phyloP scores from a whole-genome alignment of 2,888 invertebrate genomes.

The Oligia strigilis region DNA sequence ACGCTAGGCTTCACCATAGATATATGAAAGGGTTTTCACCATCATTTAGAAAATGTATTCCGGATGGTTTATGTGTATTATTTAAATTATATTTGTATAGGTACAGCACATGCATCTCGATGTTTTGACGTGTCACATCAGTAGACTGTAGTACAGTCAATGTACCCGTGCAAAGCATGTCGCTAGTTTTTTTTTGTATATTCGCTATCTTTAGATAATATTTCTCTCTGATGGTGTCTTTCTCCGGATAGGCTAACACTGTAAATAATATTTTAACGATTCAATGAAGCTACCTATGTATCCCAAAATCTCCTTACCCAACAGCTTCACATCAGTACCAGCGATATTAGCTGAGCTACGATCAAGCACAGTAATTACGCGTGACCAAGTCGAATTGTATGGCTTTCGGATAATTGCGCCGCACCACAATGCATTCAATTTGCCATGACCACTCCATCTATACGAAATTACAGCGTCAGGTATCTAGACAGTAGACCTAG shows the following conservation, averaged over 20 bases:
- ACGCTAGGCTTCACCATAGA: no score
- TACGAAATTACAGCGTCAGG: conserved; percentile 23
- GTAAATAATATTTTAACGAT: not conserved
- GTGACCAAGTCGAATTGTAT: conserved; percentile 36
- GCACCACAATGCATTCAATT: conserved; percentile 61
- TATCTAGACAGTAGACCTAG: not conserved
- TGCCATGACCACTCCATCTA: conserved; percentile 25
- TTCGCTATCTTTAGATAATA: not conserved
- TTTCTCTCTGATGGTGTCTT: not conserved
- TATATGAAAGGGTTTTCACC: no score
- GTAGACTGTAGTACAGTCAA: no score
- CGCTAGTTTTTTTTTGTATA: no score
- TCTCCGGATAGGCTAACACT: not conserved
- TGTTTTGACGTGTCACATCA: no score
- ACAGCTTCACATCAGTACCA: not conserved
- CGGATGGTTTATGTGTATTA: no score
- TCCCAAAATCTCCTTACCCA: not conserved
- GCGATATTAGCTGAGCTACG: not conserved
- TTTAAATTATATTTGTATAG: no score
- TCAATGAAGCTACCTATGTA: not conserved
- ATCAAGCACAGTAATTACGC: conserved; percentile 52
- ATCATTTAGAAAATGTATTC: no score
- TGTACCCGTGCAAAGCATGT: no score
- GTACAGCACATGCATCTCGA: no score
- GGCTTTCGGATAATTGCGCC: conserved; percentile 49